Percentiles rank a stretch among this genome's conserved stretches.
These are phyloP conservation scores for Semibalanus balanoides DNA, from an alignment of 1,140 invertebrate species.

Conservation along the genomic window DNA sequence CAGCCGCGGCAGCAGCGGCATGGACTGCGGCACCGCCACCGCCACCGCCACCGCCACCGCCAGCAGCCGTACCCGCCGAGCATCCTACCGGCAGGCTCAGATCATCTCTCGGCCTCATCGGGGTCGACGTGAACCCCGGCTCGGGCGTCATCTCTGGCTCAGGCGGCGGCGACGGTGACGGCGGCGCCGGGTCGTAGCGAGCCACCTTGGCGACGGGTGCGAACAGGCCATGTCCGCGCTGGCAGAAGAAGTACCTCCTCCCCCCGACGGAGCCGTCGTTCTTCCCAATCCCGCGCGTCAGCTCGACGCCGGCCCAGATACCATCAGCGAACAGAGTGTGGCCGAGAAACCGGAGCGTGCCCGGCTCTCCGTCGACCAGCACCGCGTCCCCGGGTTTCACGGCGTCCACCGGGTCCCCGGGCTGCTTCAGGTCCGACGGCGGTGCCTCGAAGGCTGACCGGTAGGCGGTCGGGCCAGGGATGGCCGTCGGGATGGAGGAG, in stretches of 20 bases:
- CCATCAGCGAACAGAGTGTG: conserved; percentile 39
- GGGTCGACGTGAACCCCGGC: neutral
- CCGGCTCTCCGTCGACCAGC: conserved; percentile 35
- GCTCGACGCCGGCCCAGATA: conserved; percentile 40
- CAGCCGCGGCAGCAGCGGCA: conserved; percentile 42
- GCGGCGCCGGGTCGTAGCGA: neutral
- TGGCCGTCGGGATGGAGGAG: too few species aligned
- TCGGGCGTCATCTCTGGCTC: neutral
- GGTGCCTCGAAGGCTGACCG: too few species aligned
- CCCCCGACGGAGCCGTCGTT: conserved; percentile 43
- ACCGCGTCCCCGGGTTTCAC: conserved; percentile 30
- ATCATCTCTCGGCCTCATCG: neutral
- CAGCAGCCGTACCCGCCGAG: too few species aligned
- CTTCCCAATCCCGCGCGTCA: conserved; percentile 38
- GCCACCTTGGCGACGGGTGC: conserved; percentile 70
- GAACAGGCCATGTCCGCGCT: conserved; percentile 34
- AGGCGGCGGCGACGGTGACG: too few species aligned
- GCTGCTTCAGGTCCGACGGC: neutral
- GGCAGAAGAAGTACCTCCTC: conserved; percentile 29
- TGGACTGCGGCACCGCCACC: conserved; percentile 49
- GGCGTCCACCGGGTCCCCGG: too few species aligned
- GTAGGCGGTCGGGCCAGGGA: too few species aligned
- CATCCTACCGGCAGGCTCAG: neutral
- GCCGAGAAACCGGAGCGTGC: conserved; percentile 42
- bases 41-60: conserved; percentile 38